phyloP scores from a whole-genome alignment of 2,888 invertebrate species.

The Magallana nippona region DNA sequence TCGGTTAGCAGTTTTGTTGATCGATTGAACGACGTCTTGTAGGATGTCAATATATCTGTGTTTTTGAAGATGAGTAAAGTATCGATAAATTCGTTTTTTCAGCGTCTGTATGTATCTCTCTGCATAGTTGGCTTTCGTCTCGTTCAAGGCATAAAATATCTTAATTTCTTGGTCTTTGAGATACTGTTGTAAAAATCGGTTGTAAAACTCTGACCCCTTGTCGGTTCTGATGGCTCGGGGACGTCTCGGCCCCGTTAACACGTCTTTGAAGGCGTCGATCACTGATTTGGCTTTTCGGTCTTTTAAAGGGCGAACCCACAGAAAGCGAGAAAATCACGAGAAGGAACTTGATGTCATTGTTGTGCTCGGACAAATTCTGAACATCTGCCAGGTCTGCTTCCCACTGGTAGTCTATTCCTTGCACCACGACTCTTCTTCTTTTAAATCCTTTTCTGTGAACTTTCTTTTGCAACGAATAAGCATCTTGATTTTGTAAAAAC shows the following conservation, averaged over 20 bases:
- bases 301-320: conserved; percentile 15
- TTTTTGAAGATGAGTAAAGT: conserved; percentile 30
- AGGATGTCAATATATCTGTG: conserved; percentile 39
- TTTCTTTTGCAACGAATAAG: conserved; percentile 27
- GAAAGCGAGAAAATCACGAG: conserved; percentile 38
- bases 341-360: conserved; percentile 8
- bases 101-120: conserved; percentile 39
- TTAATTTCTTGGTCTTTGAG: conserved; percentile 14
- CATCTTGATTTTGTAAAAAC: conserved; percentile 23
- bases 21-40: conserved; percentile 18
- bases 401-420: conserved; percentile 29
- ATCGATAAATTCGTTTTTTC: conserved; percentile 33
- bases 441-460: not conserved
- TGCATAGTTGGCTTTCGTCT: conserved; percentile 37
- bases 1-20: conserved; percentile 40
- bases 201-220: conserved; percentile 35
- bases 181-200: conserved; percentile 2
- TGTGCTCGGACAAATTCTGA: conserved; percentile 16
- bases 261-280: conserved; percentile 29
- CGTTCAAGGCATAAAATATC: conserved; percentile 28
- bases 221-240: conserved; percentile 14
- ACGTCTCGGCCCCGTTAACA: no score
- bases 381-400: conserved; percentile 35
- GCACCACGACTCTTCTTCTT: conserved; percentile 36
- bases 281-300: not conserved